Base-by-base conservation (phyloP, 37 sponge, comb jelly and placozoan genomes). In the Amphimedon queenslandica region DNA sequence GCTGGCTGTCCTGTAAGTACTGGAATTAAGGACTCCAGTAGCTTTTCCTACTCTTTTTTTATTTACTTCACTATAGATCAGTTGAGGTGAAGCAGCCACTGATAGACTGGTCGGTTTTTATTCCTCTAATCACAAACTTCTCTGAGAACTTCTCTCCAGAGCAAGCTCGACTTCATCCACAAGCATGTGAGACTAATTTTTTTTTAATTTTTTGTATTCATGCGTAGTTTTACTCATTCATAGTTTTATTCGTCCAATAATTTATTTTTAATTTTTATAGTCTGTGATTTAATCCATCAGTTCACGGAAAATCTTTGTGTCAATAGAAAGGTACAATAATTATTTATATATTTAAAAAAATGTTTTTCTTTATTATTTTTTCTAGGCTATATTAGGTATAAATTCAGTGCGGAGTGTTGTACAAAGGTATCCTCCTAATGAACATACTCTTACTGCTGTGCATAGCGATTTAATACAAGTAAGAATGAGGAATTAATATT, bases 401-500 rank as follows among this genome's bases (percentile, higher is more conserved):
- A 29, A 51, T 1, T 30, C 78, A 13, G 40, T 88, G 11, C 40
- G 55, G 33, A 61, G 58, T 8, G 96, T 92, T 40, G 78, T 91
- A 32, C 65, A 70, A 42, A 55, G 84, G 23, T 82, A 85, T 63
- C 69, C 58, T 3, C 57, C 69, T 11, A 40, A 73, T 0, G 75
- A 81, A 25, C 30, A 74, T 16, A 58, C 37, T 47, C 88, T 95
- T 21, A 95, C 96, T 27, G 78, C 87, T 37, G 72, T 95, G 4
- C 96, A 95, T 66, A 63, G 80, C 30, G 96, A 95, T 67, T 67
- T 93, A 13, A 35, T 80, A 23, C 93, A 88, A 82, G 90, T 90
- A 53, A 3, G 16, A 53, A 16, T n/a, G n/a, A n/a, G n/a, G n/a
- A n/a, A n/a, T n/a, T n/a, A n/a, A 47, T 36, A 8, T 20, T 2